Evolutionary conservation across 2,797 vertebrate genomes (phyloP).

Genomic region (Pseudochirops cupreus): DNA sequence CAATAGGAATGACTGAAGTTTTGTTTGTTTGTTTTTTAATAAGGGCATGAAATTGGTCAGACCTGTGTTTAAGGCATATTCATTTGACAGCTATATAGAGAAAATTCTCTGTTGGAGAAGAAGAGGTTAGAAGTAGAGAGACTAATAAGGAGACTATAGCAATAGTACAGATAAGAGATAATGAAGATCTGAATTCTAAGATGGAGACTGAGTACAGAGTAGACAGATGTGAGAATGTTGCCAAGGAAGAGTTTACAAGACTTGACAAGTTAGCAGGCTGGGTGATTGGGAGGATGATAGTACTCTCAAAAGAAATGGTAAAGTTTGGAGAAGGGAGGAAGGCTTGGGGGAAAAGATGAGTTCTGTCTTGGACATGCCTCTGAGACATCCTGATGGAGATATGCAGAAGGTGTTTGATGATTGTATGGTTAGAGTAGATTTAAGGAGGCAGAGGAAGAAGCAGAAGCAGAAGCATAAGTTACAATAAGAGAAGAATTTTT

Average conservation of each 20-base stretch:
- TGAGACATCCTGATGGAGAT: neutral
- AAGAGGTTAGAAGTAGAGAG: neutral
- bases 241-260: neutral
- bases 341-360: neutral
- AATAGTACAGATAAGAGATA: neutral
- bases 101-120: neutral
- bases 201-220: neutral
- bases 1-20: neutral
- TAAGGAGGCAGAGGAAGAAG: neutral
- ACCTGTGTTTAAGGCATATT: neutral
- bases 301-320: neutral
- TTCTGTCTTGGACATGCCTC: neutral
- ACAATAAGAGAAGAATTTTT: neutral
- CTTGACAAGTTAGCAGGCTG: neutral
- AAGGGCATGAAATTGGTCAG: neutral
- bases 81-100: neutral
- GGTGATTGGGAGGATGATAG: neutral
- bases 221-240: neutral
- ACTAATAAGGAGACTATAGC: neutral
- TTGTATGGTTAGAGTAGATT: neutral
- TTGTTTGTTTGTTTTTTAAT: too few relatives aligned
- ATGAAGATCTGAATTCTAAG: neutral
- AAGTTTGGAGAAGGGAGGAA: neutral
- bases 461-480: neutral
- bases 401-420: neutral